phyloP scores from a whole-genome alignment of 2,888 invertebrate genomes.

The Smittia aterrima region DNA sequence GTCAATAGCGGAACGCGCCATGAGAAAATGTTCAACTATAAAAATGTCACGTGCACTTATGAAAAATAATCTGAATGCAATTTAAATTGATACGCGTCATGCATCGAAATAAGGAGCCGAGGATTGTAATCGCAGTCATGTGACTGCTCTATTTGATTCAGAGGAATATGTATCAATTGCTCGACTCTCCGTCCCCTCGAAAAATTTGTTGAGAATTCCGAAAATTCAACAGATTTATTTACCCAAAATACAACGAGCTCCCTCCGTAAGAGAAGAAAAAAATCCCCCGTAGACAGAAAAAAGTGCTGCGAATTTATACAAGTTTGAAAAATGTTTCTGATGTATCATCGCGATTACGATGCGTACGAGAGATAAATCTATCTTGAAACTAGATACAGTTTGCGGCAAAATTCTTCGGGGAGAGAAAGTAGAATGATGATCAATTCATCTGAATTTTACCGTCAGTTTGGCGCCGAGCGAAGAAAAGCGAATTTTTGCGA shows the following conservation, averaged over 20 bases:
- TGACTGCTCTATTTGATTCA: neutral
- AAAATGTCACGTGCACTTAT: conserved; percentile 33
- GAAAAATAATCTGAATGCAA: conserved; percentile 17
- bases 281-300: conserved; percentile 24
- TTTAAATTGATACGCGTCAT: neutral
- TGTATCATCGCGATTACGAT: conserved; percentile 41
- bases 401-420: conserved; percentile 16
- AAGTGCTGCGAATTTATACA: conserved; percentile 6
- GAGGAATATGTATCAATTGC: neutral
- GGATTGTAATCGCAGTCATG: neutral
- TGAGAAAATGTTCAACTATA: neutral
- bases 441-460: conserved; percentile 41
- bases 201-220: neutral
- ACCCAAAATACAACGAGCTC: neutral
- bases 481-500: conserved; percentile 27
- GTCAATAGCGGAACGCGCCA: neutral
- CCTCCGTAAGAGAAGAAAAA: neutral
- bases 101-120: conserved; percentile 3
- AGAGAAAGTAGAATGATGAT: conserved; percentile 34
- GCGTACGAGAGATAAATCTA: conserved; percentile 25
- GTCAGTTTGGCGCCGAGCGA: conserved; percentile 39
- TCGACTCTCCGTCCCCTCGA: neutral
- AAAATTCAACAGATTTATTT: neutral
- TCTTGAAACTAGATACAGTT: conserved; percentile 14
- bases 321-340: conserved; percentile 39